Conservation (phyloP, 2,888 invertebrate species). For the Agriotes lineatus region DNA sequence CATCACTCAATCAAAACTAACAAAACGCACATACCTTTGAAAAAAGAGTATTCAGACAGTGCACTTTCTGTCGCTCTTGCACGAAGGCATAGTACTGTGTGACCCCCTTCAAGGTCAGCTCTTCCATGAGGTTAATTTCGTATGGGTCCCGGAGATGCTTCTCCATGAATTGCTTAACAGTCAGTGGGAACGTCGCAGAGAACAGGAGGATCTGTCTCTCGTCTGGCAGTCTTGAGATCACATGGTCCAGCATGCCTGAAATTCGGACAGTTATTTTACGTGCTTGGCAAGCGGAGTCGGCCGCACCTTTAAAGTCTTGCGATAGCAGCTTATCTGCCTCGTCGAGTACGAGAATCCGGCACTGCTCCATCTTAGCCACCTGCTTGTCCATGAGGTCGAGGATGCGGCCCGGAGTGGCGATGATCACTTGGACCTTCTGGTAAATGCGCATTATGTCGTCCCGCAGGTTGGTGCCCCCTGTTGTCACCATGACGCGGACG, state of each 20-base stretch:
- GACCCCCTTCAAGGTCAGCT: conserved; percentile 97
- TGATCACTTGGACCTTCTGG: conserved; percentile 98
- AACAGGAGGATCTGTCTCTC: conserved; percentile 98
- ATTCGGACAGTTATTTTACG: neutral
- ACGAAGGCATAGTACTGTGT: conserved; percentile 99
- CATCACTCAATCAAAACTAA: too few relatives aligned
- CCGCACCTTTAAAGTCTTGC: conserved; percentile 92
- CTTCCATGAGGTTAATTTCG: conserved; percentile 99
- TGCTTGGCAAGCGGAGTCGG: too few relatives aligned
- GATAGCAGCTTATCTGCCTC: conserved; percentile 99
- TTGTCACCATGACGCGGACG: conserved; percentile 99
- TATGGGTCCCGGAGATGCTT: conserved; percentile 98
- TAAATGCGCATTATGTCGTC: conserved; percentile 99
- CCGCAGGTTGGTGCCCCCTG: conserved; percentile 96
- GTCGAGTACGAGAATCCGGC: conserved; percentile 97
- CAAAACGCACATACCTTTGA: conserved; percentile 93
- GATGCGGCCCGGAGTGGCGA: conserved; percentile 99
- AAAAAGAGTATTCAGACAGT: conserved; percentile 99
- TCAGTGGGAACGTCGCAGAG: conserved; percentile 98
- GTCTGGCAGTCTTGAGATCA: conserved; percentile 92
- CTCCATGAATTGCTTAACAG: conserved; percentile 98
- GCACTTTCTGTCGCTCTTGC: conserved; percentile 99
- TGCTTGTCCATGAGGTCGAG: conserved; percentile 99
- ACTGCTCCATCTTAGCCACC: conserved; percentile 88
- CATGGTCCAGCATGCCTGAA: conserved; percentile 95